Conservation (phyloP, 2,888 invertebrate species). For the Leuctra nigra region DNA sequence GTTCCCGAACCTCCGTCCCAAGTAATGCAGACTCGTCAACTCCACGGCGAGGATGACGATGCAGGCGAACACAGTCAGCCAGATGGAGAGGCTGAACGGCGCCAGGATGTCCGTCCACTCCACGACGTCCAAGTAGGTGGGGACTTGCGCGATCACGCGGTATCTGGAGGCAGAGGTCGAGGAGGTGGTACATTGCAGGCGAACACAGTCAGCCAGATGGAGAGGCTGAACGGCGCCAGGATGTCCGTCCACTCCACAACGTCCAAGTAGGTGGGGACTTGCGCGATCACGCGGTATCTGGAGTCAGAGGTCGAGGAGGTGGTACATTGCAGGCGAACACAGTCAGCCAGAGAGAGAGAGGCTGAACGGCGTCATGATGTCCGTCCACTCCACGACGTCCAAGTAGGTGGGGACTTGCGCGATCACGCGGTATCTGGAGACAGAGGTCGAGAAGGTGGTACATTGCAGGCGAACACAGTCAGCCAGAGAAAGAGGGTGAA, state of each 20-base stretch:
- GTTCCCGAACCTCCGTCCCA: slow-evolving; percentile 16
- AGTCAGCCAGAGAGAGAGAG: slow-evolving; percentile 15
- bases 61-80: background rate
- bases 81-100: background rate
- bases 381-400: background rate
- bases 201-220: slow-evolving; percentile 5
- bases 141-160: slow-evolving; percentile 1
- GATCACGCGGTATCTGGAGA: slow-evolving; percentile 20
- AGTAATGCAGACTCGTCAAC: background rate
- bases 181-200: too few species aligned
- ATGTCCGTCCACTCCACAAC: background rate
- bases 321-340: too few species aligned
- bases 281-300: slow-evolving; percentile 9
- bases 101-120: background rate
- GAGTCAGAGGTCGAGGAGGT: too few species aligned
- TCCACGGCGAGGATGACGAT: background rate
- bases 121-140: background rate
- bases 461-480: too few species aligned
- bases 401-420: background rate
- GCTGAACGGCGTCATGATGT: background rate
- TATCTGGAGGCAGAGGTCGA: slow-evolving; percentile 21
- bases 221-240: background rate
- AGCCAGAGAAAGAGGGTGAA: background rate
- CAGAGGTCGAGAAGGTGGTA: too few species aligned
- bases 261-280: background rate